phyloP scores from a whole-genome alignment of 2,888 invertebrate species.

The Tipula confusa region DNA sequence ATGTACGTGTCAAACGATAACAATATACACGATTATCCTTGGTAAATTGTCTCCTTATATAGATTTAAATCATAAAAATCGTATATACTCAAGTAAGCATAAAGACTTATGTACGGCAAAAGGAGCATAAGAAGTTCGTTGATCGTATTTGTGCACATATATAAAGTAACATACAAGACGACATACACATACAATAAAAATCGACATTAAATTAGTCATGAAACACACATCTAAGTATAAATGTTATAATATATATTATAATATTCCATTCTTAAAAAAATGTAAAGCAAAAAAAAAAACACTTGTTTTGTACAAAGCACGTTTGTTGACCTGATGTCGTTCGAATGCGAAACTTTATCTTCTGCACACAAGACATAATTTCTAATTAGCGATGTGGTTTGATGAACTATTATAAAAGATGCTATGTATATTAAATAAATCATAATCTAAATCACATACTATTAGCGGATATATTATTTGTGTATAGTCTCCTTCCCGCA shows the following conservation, averaged over 20 bases:
- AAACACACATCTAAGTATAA: background rate
- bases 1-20: constrained; percentile 12
- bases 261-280: background rate
- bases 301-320: background rate
- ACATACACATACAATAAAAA: background rate
- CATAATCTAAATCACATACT: background rate
- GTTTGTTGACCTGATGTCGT: background rate
- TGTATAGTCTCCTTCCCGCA: background rate
- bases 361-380: background rate
- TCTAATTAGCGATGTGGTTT: background rate
- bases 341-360: background rate
- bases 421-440: background rate
- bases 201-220: constrained; percentile 25
- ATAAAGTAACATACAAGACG: background rate
- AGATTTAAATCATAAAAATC: background rate
- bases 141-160: background rate
- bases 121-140: background rate
- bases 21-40: constrained; percentile 3
- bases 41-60: background rate
- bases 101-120: background rate
- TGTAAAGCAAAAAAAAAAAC: too few species aligned
- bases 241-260: background rate
- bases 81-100: background rate
- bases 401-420: background rate
- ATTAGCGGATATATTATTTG: background rate